phyloP scores from a whole-genome alignment of 2,888 invertebrate genomes.

The Dascillus cervinus region DNA sequence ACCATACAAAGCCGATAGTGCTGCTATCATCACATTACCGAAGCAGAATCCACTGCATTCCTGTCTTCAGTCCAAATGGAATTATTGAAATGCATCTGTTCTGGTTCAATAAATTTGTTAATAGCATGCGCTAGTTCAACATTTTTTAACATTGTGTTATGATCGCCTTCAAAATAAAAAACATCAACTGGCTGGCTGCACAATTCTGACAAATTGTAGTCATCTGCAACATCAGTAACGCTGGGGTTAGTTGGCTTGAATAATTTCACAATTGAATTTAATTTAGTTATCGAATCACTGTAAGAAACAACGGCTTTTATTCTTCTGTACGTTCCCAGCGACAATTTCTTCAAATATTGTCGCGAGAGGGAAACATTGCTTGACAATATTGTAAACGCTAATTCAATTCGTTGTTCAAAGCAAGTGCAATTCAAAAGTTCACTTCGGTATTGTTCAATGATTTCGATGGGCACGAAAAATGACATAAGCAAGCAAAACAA shows the following conservation, averaged over 20 bases:
- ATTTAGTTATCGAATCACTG: conserved; percentile 32
- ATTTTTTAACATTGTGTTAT: conserved; percentile 62
- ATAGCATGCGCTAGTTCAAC: conserved; percentile 55
- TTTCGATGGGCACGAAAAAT: conserved; percentile 20
- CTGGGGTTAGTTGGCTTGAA: conserved; percentile 56
- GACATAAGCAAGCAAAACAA: conserved; percentile 47
- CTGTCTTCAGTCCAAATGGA: too few relatives aligned
- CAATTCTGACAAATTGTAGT: conserved; percentile 56
- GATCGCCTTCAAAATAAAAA: conserved; percentile 64
- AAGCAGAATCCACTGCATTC: too few relatives aligned
- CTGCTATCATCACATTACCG: too few relatives aligned
- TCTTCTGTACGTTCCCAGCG: too few relatives aligned
- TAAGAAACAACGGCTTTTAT: conserved; percentile 47
- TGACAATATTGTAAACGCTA: too few relatives aligned
- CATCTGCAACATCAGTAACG: conserved; percentile 49
- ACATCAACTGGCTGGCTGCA: conserved; percentile 52
- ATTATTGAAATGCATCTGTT: too few relatives aligned
- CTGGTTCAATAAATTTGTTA: conserved; percentile 31
- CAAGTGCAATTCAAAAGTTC: conserved; percentile 48
- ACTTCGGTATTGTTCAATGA: conserved; percentile 21
- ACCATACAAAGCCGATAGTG: too few relatives aligned
- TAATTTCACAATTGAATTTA: conserved; percentile 53
- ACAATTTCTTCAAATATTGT: too few relatives aligned
- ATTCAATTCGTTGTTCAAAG: too few relatives aligned
- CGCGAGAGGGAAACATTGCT: too few relatives aligned